Percentiles rank a stretch among this genome's conserved stretches.
Evolutionary conservation across 2,888 invertebrate genomes (phyloP).

Genomic region (Drosophila longiperda): DNA sequence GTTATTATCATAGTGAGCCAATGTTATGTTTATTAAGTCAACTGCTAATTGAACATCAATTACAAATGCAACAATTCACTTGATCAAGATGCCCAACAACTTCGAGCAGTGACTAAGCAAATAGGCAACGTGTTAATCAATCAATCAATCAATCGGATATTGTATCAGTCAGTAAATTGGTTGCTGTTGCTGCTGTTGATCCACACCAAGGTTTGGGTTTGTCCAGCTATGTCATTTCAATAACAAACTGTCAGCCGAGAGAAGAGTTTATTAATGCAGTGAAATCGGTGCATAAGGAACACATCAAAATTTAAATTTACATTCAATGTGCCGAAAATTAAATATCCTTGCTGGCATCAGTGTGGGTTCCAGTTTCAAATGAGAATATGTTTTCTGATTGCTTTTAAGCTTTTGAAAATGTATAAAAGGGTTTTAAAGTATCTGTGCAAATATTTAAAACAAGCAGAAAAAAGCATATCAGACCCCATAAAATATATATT

Average conservation of each 20-base stretch:
- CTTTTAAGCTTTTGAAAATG: neutral
- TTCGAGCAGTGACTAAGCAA: slow-evolving; percentile 2
- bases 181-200: slow-evolving; percentile 7
- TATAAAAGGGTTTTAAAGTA: neutral
- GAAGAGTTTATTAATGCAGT: slow-evolving; percentile 28
- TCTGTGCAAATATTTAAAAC: neutral
- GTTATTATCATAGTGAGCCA: neutral
- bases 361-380: neutral
- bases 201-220: slow-evolving; percentile 8
- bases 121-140: neutral
- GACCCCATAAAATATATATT: neutral
- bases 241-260: slow-evolving; percentile 29
- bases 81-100: slow-evolving; percentile 1
- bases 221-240: slow-evolving; percentile 48
- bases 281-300: slow-evolving; percentile 21
- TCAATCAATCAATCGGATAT: slow-evolving; percentile 7
- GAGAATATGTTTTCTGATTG: neutral
- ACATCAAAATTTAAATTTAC: slow-evolving; percentile 3
- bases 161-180: slow-evolving; percentile 7
- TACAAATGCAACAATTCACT: neutral
- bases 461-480: neutral
- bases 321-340: neutral
- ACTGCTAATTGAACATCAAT: neutral
- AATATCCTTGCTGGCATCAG: neutral
- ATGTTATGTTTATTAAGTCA: neutral